A percentile compares a stretch with the other conserved stretches of the same genome.
Evolutionary conservation across 1,140 invertebrate genomes (phyloP).

Genomic region (Aricia agestis): DNA sequence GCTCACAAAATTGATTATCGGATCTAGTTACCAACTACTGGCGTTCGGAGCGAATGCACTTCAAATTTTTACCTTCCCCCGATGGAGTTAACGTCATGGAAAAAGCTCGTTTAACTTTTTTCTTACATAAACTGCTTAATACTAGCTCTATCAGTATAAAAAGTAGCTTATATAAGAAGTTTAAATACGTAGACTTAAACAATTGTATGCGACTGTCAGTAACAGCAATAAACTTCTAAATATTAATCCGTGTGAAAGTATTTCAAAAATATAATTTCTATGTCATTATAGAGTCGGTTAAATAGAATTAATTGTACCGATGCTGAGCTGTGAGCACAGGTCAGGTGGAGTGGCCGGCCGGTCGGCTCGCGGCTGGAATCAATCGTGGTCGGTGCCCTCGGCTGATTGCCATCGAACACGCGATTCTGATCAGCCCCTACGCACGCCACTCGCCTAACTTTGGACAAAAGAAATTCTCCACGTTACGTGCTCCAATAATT

Average conservation of each 20-base stretch:
- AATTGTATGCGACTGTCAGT: too few species aligned
- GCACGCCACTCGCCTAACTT: slow-evolving; percentile 48
- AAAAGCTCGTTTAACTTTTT: background rate
- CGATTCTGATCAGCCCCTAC: slow-evolving; percentile 60
- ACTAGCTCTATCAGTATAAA: background rate
- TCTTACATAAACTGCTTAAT: background rate
- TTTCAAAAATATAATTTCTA: background rate
- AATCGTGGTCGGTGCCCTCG: slow-evolving; percentile 61
- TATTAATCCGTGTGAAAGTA: too few species aligned
- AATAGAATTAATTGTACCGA: slow-evolving; percentile 16
- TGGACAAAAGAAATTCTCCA: slow-evolving; percentile 52
- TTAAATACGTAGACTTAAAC: too few species aligned
- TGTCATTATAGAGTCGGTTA: background rate
- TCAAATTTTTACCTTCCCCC: slow-evolving; percentile 51
- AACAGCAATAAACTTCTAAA: too few species aligned
- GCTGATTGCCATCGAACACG: slow-evolving; percentile 64
- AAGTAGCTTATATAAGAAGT: background rate
- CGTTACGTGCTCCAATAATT: slow-evolving; percentile 42
- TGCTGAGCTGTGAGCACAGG: slow-evolving; percentile 9
- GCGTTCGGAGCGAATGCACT: slow-evolving; percentile 37
- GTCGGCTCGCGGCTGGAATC: slow-evolving; percentile 51
- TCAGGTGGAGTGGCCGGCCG: slow-evolving; percentile 40
- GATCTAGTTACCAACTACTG: slow-evolving; percentile 71
- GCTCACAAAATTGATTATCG: slow-evolving; percentile 69
- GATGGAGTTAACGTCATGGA: slow-evolving; percentile 36